Evolutionary conservation across 2,888 invertebrate species (phyloP).

Genomic region (Lymantria dispar): DNA sequence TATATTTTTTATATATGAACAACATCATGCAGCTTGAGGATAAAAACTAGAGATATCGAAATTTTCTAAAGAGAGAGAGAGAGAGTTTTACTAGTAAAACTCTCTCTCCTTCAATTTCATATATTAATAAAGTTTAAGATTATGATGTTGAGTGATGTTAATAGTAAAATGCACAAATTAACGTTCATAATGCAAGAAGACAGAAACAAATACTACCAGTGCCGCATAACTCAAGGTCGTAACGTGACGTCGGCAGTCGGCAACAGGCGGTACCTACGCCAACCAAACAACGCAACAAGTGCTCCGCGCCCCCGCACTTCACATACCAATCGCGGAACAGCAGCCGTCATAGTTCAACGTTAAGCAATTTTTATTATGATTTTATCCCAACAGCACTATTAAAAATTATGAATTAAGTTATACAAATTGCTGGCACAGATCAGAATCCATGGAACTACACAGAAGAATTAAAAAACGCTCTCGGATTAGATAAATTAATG

Average conservation of each 20-base stretch:
- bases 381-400: background rate
- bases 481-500: background rate
- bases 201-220: slow-evolving; percentile 47
- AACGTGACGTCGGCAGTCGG: slow-evolving; percentile 62
- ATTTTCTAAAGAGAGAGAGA: too few species aligned
- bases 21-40: too few species aligned
- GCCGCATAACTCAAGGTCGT: slow-evolving; percentile 64
- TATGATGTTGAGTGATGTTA: background rate
- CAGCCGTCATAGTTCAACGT: slow-evolving; percentile 43
- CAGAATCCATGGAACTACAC: background rate
- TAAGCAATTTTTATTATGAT: slow-evolving; percentile 18
- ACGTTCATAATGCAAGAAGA: slow-evolving; percentile 29
- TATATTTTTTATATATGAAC: background rate
- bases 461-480: background rate
- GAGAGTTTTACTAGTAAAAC: too few species aligned
- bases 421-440: background rate
- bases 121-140: background rate
- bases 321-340: slow-evolving; percentile 60
- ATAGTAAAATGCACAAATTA: background rate
- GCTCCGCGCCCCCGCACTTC: slow-evolving; percentile 63
- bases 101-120: background rate
- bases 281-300: slow-evolving; percentile 80
- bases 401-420: background rate
- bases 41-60: too few species aligned
- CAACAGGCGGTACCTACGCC: slow-evolving; percentile 67